Conservation (phyloP, 2,797 vertebrate species). For the Perdix hodgsoniae region DNA sequence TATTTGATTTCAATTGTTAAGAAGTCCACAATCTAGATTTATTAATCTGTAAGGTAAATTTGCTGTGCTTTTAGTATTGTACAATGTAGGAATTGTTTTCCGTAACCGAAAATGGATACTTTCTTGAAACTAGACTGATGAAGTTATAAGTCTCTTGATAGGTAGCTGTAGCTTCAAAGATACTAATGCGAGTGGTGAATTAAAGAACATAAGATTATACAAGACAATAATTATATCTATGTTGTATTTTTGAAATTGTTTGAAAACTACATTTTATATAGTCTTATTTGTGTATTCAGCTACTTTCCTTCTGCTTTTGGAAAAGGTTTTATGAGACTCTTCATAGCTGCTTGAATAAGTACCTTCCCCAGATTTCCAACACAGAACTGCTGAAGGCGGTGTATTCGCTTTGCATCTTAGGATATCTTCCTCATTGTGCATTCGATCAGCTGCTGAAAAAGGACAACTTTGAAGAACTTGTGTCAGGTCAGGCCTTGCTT, state of each 20-base stretch:
- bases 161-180: neutral
- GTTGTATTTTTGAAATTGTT: neutral
- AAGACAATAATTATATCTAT: neutral
- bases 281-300: conserved; percentile 15
- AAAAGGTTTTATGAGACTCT: conserved; percentile 87
- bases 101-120: neutral
- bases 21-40: neutral
- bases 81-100: neutral
- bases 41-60: neutral
- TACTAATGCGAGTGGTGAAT: neutral
- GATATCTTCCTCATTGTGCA: conserved; percentile 81
- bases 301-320: conserved; percentile 42
- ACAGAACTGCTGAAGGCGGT: conserved; percentile 80
- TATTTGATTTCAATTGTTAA: neutral
- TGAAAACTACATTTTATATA: neutral
- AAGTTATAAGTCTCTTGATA: neutral
- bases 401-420: conserved; percentile 83
- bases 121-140: neutral
- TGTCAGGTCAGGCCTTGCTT: conserved; percentile 73
- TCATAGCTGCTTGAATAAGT: conserved; percentile 76
- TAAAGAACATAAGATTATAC: neutral
- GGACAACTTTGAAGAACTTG: conserved; percentile 75
- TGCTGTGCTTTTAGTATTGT: neutral
- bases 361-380: conserved; percentile 81
- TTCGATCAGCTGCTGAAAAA: conserved; percentile 86